Evolutionary conservation across 2,113 vertebrate species (phyloP).

Genomic region (Sporophila hypoxantha): DNA sequence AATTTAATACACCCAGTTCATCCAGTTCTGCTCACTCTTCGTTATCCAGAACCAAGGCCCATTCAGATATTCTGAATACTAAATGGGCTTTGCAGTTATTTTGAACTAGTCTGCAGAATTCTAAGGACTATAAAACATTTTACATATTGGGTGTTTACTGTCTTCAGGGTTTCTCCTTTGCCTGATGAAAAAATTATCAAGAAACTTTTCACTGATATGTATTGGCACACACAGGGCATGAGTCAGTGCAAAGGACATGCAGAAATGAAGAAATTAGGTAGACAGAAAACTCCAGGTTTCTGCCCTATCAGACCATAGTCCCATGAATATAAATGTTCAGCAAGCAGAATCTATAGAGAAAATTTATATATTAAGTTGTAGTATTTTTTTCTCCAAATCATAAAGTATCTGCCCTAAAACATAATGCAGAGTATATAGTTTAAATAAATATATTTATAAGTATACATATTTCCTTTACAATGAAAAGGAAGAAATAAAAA

Average conservation of each 20-base stretch:
- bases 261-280: background rate
- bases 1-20: background rate
- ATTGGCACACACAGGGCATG: fast-evolving
- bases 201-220: background rate
- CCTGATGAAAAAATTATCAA: background rate
- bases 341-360: fast-evolving
- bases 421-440: background rate
- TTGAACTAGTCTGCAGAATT: background rate
- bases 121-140: background rate
- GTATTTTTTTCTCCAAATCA: background rate
- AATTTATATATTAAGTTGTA: background rate
- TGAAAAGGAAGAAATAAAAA: background rate
- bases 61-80: background rate
- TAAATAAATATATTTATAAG: background rate
- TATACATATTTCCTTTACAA: background rate
- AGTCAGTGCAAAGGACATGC: background rate
- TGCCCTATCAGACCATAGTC: background rate
- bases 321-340: background rate
- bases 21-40: background rate
- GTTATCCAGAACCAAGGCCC: background rate
- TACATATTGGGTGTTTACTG: background rate
- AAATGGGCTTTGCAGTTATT: background rate
- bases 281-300: background rate
- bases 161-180: background rate
- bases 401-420: background rate